Evolutionary conservation across 1,140 invertebrate genomes (phyloP), one percentile per base, ranked within the genome.

Genomic region (Nymphalis io): DNA sequence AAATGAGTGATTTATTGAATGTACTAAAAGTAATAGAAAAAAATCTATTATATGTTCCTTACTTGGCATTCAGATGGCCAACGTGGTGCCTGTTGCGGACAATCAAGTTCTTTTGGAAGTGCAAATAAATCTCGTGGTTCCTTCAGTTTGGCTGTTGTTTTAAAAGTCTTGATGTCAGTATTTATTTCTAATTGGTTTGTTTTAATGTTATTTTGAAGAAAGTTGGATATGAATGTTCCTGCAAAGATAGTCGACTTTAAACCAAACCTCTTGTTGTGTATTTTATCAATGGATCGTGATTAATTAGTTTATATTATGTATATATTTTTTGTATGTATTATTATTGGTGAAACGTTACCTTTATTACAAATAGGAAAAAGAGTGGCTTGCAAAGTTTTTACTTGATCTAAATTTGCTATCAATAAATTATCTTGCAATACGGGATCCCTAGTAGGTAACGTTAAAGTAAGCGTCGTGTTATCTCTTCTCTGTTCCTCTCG

Each of bases 51-150:
- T n/a, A 13, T 48, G 33, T 59, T 63, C 65, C 77, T 83, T 82
- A 96, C 96, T 93, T 97, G 96, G 89, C 96, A 97, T 91, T 98
- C 97, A 16, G 96, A 95, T 11, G 97, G 97, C 97, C 97, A 97
- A 88, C 96, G 92, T 46, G 96, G 94, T 75, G 94, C 93, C 92
- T 97, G 96, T 76, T 95, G 95, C 39, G 95, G 93, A 78, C 95
- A 95, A 72, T 94, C 94, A 76, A 94, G 92, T 80, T 95, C 94
- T 85, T 94, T 95, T 55, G 94, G 94, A 68, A 95, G 85, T 33
- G 94, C 93, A 86, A 95, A 95, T 38, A 95, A 86, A 80, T 95
- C 94, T 75, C 94, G 91, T 3, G 94, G 94, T 79, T 95, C 94
- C 81, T 92, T 94, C 62, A 95, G 82, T 81, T 94, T 94, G 33